These are phyloP conservation scores for Balaeniceps rex DNA, from an alignment of 2,113 vertebrate species.

Conservation along the genomic window DNA sequence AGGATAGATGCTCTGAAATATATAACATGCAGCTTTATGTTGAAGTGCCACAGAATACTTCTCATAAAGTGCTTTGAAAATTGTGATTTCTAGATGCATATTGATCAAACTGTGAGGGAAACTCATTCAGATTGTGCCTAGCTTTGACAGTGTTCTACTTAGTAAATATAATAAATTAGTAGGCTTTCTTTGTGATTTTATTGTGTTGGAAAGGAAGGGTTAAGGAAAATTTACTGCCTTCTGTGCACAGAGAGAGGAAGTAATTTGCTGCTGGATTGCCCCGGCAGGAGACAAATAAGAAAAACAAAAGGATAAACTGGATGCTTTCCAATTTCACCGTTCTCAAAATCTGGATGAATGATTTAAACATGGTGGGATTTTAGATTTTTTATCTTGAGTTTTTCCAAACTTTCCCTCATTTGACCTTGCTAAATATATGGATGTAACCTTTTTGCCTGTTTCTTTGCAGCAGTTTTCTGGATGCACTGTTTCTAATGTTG, in stretches of 20 bases:
- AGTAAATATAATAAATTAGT: background rate
- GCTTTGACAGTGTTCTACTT: background rate
- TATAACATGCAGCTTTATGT: fast-evolving
- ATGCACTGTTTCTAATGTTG: background rate
- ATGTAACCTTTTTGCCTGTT: background rate
- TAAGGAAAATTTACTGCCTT: background rate
- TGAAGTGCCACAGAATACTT: background rate
- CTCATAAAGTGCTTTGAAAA: background rate
- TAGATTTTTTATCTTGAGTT: background rate
- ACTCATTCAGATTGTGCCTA: background rate
- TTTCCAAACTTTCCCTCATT: background rate
- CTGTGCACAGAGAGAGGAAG: background rate
- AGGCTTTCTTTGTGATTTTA: background rate
- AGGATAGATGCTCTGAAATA: background rate
- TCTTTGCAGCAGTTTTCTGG: background rate
- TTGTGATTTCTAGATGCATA: background rate
- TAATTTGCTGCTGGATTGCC: conserved; percentile 6
- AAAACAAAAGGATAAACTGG: background rate
- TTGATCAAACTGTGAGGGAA: background rate
- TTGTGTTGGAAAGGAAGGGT: background rate
- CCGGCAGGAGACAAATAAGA: background rate
- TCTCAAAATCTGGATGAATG: background rate
- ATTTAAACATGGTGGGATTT: background rate
- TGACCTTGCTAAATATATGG: background rate
- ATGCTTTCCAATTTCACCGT: background rate